Evolutionary conservation across 1,140 invertebrate genomes (phyloP), one percentile per base, ranked within the genome.

Genomic region (Dendrolimus punctatus): DNA sequence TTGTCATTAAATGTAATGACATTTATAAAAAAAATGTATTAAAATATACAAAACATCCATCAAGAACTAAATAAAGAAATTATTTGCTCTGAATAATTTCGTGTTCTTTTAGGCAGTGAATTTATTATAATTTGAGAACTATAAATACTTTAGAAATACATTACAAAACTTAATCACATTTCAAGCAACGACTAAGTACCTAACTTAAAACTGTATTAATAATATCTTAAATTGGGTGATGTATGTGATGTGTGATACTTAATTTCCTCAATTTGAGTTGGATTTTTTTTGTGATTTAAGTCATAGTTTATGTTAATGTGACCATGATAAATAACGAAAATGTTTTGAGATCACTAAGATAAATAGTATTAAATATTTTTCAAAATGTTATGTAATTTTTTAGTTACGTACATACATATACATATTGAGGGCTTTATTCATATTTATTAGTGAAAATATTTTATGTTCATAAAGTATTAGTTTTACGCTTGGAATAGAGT

Each of bases 11-110:
- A 48, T 6, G 39, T 37, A 39, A 51, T 54, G 69, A 74, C 67
- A 58, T 61, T 9, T 37, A 47, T 47, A 47, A 8, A 57, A 66
- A 64, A 58, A 58, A 58, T 46, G 40, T 60, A 57, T 64, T 64
- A 63, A 61, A 69, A 69, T 66, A 62, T 55, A 69, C 63, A 67
- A 68, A 71, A 64, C 58, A 66, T 69, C 64, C 64, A 66, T 44
- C 53, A 64, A 66, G 66, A 58, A 63, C 23, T 23, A 23, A 23
- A 23, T 23, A 23, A 23, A 23, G 23, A 23, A 23, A 23, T 23
- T 23, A 23, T 23, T 23, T 23, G 23, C 23, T 23, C 23, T 46
- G 60, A 65, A 64, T 59, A 57, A 60, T 58, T 59, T 56, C 53
- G 50, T 39, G 40, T 55, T 64, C 49, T 44, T 46, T 51, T 46